Evolutionary conservation across 2,113 vertebrate species (phyloP), one percentile per base, ranked within the genome.

Genomic region (Eidolon helvum): DNA sequence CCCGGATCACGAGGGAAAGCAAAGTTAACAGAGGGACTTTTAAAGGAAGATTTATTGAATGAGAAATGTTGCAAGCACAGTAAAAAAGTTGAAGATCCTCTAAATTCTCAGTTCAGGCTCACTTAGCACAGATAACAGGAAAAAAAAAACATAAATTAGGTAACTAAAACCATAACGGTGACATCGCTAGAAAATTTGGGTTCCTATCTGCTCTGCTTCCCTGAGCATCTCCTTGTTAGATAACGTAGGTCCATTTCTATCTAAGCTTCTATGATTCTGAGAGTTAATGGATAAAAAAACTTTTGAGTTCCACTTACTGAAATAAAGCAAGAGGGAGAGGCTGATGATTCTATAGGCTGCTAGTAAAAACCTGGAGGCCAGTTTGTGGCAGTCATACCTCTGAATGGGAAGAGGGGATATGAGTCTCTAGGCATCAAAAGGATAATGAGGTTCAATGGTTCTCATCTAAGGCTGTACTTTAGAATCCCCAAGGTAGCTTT

Each of bases 1-100:
- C 74, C 92, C 95, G 91, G 78, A 98, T 97, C 95, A 97, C 80
- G 35, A 55, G 84, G 63, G 91, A 91, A 96, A 97, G 95, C 84
- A 71, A 96, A 94, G 96, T 83, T 98, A 97, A 97, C 68, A 93
- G 75, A 97, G 84, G 68, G 48, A 94, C 97, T 96, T 97, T 96
- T 96, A 96, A 86, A 48, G 96, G 86, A 97, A 98, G 63, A 96
- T 93, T 96, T 91, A 95, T 74, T 65, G 28, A 94, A 78, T 77
- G 69, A 87, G 63, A 90, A 87, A 40, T 19, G 10, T 28, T 45
- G 40, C 33, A 57, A 50, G 21, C 43, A 79, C 24, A 59, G 24
- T 78, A 30, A 95, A 55, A 82, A 92, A 15, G n/a, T 50, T 71
- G 43, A 82, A 14, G 55, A 40, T 35, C 50, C 35, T 78, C 63